phyloP scores from a whole-genome alignment of 2,888 invertebrate species.

The Pterobdella sp. region DNA sequence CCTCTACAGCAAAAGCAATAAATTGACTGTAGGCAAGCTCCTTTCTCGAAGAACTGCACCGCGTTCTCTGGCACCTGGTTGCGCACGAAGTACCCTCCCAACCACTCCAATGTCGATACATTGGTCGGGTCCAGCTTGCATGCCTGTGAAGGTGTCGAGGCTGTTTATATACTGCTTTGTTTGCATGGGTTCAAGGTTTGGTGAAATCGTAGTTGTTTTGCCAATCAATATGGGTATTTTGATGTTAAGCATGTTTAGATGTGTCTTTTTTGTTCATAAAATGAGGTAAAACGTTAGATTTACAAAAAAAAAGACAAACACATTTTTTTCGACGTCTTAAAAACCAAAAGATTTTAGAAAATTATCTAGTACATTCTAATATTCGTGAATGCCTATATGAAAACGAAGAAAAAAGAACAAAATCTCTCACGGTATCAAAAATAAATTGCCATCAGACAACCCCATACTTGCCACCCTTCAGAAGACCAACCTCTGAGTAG shows the following conservation, averaged over 20 bases:
- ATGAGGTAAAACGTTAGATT: too few species aligned
- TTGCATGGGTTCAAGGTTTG: not conserved
- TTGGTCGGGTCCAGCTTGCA: slow-evolving; percentile 66
- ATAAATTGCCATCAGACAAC: too few species aligned
- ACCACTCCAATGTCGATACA: slow-evolving; percentile 73
- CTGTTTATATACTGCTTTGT: not conserved
- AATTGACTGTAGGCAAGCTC: slow-evolving; percentile 48
- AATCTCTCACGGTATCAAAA: not conserved
- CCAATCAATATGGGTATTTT: not conserved
- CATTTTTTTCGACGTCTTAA: too few species aligned
- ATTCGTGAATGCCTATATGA: not conserved
- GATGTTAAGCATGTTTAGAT: not conserved
- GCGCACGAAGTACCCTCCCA: slow-evolving; percentile 79
- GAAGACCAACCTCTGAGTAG: slow-evolving; percentile 63
- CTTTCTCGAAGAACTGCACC: slow-evolving; percentile 64
- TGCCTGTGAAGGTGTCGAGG: slow-evolving; percentile 53
- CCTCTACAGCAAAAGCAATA: too few species aligned
- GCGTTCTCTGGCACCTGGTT: slow-evolving; percentile 82
- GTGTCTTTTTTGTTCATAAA: too few species aligned
- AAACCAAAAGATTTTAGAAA: too few species aligned
- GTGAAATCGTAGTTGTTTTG: not conserved
- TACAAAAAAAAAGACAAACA: too few species aligned
- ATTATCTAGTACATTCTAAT: not conserved
- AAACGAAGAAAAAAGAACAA: not conserved
- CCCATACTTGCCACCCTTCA: too few species aligned